Conservation (phyloP, 2,797 vertebrate genomes). For the Thunnus albacares region DNA sequence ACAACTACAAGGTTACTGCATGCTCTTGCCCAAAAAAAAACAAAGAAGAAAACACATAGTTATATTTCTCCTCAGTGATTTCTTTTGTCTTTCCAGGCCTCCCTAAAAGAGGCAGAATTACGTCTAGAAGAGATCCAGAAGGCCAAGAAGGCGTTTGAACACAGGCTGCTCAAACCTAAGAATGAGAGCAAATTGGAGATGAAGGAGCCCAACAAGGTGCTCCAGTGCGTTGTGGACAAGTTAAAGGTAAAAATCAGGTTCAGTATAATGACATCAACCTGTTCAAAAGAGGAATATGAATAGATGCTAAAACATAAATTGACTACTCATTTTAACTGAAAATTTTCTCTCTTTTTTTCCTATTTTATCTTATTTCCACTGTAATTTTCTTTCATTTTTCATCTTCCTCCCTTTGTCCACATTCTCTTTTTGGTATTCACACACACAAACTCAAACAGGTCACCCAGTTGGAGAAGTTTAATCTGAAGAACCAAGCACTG, state of each 20-base stretch:
- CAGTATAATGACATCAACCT: neutral
- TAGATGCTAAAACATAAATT: neutral
- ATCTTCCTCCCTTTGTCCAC: neutral
- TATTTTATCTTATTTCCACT: neutral
- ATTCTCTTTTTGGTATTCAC: neutral
- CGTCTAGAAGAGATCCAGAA: conserved; percentile 62
- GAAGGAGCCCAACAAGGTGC: conserved; percentile 61
- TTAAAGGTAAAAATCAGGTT: conserved; percentile 46
- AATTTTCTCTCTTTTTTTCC: no score
- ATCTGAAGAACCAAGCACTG: conserved; percentile 62
- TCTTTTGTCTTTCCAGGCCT: conserved; percentile 52
- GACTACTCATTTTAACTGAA: neutral
- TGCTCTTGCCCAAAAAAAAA: rapidly evolving
- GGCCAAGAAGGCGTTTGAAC: conserved; percentile 64
- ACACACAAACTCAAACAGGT: conserved; percentile 45
- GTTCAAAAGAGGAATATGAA: neutral
- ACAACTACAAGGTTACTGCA: conserved; percentile 63
- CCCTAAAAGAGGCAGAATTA: conserved; percentile 60
- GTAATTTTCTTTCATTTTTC: neutral
- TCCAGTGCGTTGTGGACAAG: conserved; percentile 59
- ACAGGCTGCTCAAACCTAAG: conserved; percentile 28
- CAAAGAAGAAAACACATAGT: neutral
- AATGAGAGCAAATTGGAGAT: conserved; percentile 51
- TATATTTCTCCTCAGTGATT: neutral
- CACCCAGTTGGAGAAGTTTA: conserved; percentile 55